Evolutionary conservation across 2,113 vertebrate species (phyloP).

Genomic region (Pelecanus crispus): DNA sequence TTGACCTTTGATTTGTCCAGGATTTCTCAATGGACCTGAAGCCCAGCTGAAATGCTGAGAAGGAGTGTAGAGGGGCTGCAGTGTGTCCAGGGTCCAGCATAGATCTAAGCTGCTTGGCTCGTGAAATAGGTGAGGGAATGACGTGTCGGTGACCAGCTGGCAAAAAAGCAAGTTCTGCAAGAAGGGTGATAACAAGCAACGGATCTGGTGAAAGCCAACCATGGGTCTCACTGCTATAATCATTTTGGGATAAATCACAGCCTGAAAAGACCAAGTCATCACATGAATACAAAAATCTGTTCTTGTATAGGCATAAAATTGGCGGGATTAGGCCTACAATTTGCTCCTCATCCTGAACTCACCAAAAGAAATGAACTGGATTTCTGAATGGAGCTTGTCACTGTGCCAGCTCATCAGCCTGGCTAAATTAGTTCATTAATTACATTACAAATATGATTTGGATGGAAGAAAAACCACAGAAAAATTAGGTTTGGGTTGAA

Average conservation of each 20-base stretch:
- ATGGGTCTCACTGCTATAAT: neutral
- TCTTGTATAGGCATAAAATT: neutral
- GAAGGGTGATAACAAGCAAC: neutral
- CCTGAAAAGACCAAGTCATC: neutral
- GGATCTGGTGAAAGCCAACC: neutral
- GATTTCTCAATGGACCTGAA: neutral
- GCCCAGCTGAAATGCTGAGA: neutral
- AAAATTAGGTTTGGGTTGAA: neutral
- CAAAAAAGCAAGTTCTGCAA: neutral
- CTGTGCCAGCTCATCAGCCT: neutral
- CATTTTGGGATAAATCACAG: neutral
- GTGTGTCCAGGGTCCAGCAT: neutral
- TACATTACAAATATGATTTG: neutral
- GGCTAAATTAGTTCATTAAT: neutral
- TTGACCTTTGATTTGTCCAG: neutral
- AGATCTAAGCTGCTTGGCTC: neutral
- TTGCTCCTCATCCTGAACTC: neutral
- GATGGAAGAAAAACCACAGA: neutral
- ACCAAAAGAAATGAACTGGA: neutral
- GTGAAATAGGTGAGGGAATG: neutral
- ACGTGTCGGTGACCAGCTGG: fast-evolving
- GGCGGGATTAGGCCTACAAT: neutral
- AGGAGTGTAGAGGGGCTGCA: neutral
- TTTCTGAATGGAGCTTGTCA: neutral
- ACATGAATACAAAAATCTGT: neutral